A percentile compares a stretch with the other conserved stretches of the same genome.
phyloP scores from a whole-genome alignment of 2,888 invertebrate species.

The Cosmorhoe ocellata region DNA sequence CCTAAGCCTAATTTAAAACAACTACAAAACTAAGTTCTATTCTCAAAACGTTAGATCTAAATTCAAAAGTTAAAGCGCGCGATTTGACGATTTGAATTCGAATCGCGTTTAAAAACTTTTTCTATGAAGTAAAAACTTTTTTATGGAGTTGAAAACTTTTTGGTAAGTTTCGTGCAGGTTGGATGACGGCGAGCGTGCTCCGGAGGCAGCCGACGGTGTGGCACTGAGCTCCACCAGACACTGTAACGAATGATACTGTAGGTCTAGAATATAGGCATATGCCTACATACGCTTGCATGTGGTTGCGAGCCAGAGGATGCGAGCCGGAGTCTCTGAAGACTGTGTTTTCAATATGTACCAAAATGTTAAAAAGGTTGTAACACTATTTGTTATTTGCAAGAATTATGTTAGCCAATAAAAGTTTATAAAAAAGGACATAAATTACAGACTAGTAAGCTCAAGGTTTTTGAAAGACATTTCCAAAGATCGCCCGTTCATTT shows the following conservation, averaged over 20 bases:
- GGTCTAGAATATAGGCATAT: constrained; percentile 66
- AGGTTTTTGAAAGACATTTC: too few relatives aligned
- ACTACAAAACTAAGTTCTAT: constrained; percentile 12
- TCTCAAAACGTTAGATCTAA: constrained; percentile 1
- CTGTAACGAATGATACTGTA: constrained; percentile 60
- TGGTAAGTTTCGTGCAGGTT: constrained; percentile 27
- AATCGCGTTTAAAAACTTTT: constrained; percentile 13
- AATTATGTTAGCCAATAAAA: too few relatives aligned
- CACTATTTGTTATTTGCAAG: too few relatives aligned
- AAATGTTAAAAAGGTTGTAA: neutral
- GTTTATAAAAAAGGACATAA: too few relatives aligned
- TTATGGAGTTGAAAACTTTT: constrained; percentile 12
- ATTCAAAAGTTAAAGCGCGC: constrained; percentile 3
- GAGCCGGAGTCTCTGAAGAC: neutral
- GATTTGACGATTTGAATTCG: constrained; percentile 8
- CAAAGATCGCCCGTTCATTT: too few relatives aligned
- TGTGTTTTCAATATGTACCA: neutral
- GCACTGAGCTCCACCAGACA: constrained; percentile 37
- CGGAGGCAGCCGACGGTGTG: constrained; percentile 61
- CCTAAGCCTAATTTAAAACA: constrained; percentile 31
- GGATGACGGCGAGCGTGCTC: constrained; percentile 51
- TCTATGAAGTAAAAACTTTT: constrained; percentile 6
- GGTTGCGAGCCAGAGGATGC: constrained; percentile 1
- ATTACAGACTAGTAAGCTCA: too few relatives aligned
- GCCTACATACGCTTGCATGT: constrained; percentile 26